Base-by-base conservation (phyloP, 2,113 vertebrate species). In the Mixornis gularis region DNA sequence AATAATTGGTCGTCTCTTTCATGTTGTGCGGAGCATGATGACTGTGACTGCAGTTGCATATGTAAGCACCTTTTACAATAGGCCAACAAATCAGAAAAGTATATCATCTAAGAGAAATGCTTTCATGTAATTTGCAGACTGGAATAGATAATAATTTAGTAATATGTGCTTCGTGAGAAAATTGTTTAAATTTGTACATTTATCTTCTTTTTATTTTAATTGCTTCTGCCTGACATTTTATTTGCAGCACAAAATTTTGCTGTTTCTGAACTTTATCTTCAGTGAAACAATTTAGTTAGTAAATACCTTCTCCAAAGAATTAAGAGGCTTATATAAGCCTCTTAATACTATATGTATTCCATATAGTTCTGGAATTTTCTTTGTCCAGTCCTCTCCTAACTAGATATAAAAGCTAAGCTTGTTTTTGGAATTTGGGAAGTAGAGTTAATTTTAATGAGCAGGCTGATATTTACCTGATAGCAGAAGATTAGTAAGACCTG, bases 371-470 rank as follows among this genome's bases (percentile, higher is more conserved):
- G 29, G 59, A 71, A 48, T 68, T 52, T 49, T 80, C 12, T 92
- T 71, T 41, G 59, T 86, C 10, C 41, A 49, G 4, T 74, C 43
- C 65, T 87, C 81, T 95, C 64, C 55, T 85, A 48, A 72, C 58
- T 78, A 71, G 72, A 3, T 89, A 17, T 68, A 81, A 87, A 79
- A 41, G 26, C 14, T 85, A 56, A 71, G 14, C 40, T 46, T 79
- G 18, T 15, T 82, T 92, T 89, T 62, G 29, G 17, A 86, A 73
- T 93, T 93, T 89, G 66, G 83, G n/a, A 94, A 95, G 40, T 46
- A 60, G 30, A 49, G 27, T 93, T 63, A 91, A 83, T 94, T 93
- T 85, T 91, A 88, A 80, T 89, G 85, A 91, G 13, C 21, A 79
- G 71, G 59, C 77, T 93, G 53, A 60, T 19, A 36, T 38, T 90